These are phyloP conservation scores for Synergus laeviventris DNA, from an alignment of 2,888 invertebrate genomes.

Conservation along the genomic window DNA sequence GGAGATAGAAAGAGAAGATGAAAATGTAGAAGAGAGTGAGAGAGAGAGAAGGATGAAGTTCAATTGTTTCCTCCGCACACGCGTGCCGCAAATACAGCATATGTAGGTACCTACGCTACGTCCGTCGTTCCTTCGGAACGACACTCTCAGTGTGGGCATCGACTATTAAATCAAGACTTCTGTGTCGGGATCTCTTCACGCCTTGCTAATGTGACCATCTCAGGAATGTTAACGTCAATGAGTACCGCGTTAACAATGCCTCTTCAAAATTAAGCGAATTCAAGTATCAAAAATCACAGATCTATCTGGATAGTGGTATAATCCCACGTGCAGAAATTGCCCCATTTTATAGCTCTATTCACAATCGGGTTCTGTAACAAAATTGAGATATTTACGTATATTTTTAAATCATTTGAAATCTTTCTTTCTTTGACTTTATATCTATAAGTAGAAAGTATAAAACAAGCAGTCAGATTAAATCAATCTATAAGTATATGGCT, in stretches of 20 bases:
- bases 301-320: no score
- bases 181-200: slow-evolving; percentile 72
- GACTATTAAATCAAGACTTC: slow-evolving; percentile 74
- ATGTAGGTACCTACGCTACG: slow-evolving; percentile 65
- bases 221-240: slow-evolving; percentile 59
- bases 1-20: slow-evolving; percentile 49
- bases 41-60: slow-evolving; percentile 54
- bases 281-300: not conserved
- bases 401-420: no score
- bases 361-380: no score
- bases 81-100: slow-evolving; percentile 69
- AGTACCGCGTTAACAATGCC: slow-evolving; percentile 1
- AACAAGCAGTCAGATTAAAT: not conserved
- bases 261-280: not conserved
- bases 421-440: no score
- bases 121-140: slow-evolving; percentile 54
- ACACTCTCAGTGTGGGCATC: slow-evolving; percentile 69
- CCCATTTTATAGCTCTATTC: no score
- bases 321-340: no score
- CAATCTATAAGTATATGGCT: not conserved
- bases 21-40: slow-evolving; percentile 48
- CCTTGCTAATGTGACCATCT: slow-evolving; percentile 67
- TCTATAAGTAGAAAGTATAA: not conserved
- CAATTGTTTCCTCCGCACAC: slow-evolving; percentile 76
- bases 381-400: no score